These are phyloP conservation scores for Picathartes gymnocephalus DNA, from an alignment of 2,113 vertebrate species.

Conservation along the genomic window DNA sequence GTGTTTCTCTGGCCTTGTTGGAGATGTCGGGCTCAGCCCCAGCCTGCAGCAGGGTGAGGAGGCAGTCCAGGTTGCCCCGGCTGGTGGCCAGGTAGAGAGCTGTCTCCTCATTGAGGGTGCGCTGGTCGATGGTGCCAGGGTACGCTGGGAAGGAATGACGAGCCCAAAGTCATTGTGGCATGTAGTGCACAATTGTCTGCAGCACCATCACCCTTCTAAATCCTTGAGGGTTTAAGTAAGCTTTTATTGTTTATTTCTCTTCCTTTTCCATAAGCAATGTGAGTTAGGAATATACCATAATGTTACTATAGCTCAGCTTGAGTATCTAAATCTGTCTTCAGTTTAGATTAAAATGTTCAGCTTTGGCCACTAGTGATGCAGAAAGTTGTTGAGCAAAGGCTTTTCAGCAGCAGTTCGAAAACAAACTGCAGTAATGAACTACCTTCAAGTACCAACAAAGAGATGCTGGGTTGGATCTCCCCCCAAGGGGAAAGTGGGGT, in stretches of 20 bases:
- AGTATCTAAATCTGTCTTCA: not conserved
- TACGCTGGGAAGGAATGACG: slow-evolving; percentile 67
- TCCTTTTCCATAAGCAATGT: not conserved
- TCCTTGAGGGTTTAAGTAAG: not conserved
- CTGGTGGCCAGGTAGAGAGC: slow-evolving; percentile 80
- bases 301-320: not conserved
- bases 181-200: not conserved
- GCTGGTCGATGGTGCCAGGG: slow-evolving; percentile 81
- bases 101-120: slow-evolving; percentile 80
- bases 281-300: not conserved
- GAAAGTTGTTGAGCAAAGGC: not conserved
- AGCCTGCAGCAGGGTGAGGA: slow-evolving; percentile 76
- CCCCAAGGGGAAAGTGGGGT: not conserved
- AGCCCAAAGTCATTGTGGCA: not conserved
- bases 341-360: not conserved
- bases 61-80: slow-evolving; percentile 72
- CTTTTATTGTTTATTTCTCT: not conserved
- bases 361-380: not conserved
- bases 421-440: not conserved
- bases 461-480: not conserved
- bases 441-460: not conserved
- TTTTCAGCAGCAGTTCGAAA: not conserved
- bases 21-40: slow-evolving; percentile 83
- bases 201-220: not conserved
- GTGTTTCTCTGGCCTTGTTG: slow-evolving; percentile 83